Conservation (phyloP, 92 coral and sea anemone genomes). For the Parazoanthus swiftii region DNA sequence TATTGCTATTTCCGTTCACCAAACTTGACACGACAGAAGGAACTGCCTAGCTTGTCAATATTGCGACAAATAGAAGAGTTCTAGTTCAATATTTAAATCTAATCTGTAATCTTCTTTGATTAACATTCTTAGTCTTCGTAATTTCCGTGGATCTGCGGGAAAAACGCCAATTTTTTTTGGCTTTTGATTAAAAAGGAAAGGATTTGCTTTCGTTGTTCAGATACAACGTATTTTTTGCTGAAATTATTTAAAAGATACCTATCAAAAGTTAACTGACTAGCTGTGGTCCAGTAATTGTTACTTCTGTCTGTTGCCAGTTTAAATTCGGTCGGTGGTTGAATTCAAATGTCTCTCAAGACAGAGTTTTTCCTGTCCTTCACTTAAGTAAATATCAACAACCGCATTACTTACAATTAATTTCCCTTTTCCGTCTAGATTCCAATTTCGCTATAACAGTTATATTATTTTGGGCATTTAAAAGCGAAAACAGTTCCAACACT, state of each 20-base stretch:
- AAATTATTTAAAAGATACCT: neutral
- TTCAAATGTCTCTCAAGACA: neutral
- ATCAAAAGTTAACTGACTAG: neutral
- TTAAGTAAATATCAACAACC: neutral
- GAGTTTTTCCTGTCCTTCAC: neutral
- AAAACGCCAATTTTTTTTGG: constrained; percentile 11
- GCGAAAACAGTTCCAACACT: neutral
- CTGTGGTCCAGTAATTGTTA: neutral
- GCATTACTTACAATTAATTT: neutral
- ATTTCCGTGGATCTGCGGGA: constrained; percentile 18
- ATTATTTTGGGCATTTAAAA: neutral
- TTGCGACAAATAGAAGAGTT: neutral
- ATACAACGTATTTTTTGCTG: neutral
- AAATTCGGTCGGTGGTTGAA: neutral
- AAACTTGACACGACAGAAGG: neutral
- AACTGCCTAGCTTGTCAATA: neutral
- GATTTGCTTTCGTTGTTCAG: neutral
- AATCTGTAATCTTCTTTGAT: constrained; percentile 21
- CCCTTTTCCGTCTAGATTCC: constrained; percentile 2
- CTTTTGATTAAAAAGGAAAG: constrained; percentile 18
- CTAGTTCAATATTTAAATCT: neutral
- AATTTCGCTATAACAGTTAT: neutral
- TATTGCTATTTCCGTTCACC: neutral
- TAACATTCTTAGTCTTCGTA: constrained; percentile 7
- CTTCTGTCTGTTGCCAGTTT: neutral